Evolutionary conservation across 2,888 invertebrate species (phyloP).

Genomic region (Sarcophaga caerulescens): DNA sequence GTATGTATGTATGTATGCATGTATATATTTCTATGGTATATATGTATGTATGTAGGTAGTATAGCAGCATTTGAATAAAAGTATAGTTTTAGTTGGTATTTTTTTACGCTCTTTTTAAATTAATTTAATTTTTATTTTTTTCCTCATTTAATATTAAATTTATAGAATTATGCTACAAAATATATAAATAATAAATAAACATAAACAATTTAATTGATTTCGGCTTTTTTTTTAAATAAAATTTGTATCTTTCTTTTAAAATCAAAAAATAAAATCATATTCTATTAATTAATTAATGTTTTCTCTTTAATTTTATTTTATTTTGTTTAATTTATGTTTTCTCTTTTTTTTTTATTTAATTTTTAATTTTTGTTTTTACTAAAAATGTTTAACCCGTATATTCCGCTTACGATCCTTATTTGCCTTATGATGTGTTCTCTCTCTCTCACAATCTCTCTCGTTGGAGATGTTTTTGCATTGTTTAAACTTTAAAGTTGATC

Average conservation of each 20-base stretch:
- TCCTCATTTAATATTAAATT: constrained; percentile 39
- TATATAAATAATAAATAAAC: constrained; percentile 18
- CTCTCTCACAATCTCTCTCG: background rate
- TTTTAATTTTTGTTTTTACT: constrained; percentile 37
- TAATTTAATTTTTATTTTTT: constrained; percentile 27
- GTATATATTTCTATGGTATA: constrained; percentile 28
- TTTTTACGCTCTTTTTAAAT: background rate
- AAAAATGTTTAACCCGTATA: constrained; percentile 67
- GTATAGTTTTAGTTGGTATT: background rate
- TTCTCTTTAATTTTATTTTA: constrained; percentile 17
- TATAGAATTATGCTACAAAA: constrained; percentile 57
- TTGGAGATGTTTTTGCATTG: background rate
- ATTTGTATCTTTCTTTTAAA: constrained; percentile 29
- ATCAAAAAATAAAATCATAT: constrained; percentile 20
- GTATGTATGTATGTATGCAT: constrained; percentile 24
- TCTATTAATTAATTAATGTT: constrained; percentile 11
- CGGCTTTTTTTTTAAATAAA: constrained; percentile 20
- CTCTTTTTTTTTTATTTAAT: constrained; percentile 14
- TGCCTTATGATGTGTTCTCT: constrained; percentile 23
- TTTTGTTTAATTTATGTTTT: background rate
- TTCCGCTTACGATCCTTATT: constrained; percentile 63
- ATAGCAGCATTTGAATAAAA: constrained; percentile 29
- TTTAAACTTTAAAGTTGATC: too few species aligned
- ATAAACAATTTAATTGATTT: constrained; percentile 3
- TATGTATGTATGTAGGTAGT: constrained; percentile 28